These are phyloP conservation scores for Micoletzkya japonica DNA, from an alignment of 2,888 invertebrate species.

Conservation along the genomic window DNA sequence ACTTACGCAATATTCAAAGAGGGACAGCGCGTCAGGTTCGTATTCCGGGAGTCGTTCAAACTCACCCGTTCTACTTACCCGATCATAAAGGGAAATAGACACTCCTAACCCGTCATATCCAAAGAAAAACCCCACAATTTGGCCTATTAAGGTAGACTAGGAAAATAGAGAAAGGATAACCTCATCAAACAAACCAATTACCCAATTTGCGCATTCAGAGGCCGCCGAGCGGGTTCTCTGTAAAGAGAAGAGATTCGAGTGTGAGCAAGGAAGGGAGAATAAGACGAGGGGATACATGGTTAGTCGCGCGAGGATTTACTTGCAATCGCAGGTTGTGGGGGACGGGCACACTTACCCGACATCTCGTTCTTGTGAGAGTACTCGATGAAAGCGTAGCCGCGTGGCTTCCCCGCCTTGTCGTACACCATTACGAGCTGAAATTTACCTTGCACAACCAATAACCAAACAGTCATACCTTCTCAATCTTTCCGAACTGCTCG, in stretches of 20 bases:
- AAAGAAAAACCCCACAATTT: too few species aligned
- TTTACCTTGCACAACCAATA: neutral
- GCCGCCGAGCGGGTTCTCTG: slow-evolving; percentile 26
- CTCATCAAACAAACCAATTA: slow-evolving; percentile 28
- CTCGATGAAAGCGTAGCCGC: slow-evolving; percentile 99
- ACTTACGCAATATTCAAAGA: slow-evolving; percentile 1
- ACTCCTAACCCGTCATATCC: too few species aligned
- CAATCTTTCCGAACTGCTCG: slow-evolving; percentile 94
- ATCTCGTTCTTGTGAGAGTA: slow-evolving; percentile 98
- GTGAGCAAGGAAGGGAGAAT: slow-evolving; percentile 11
- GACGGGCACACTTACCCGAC: slow-evolving; percentile 83
- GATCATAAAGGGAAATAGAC: neutral
- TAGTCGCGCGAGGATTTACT: neutral
- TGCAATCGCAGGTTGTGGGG: neutral
- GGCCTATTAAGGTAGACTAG: too few species aligned
- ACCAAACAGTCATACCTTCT: slow-evolving; percentile 76
- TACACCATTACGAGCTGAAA: slow-evolving; percentile 72
- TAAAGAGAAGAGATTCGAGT: slow-evolving; percentile 25
- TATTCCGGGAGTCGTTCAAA: slow-evolving; percentile 20
- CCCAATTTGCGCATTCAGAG: slow-evolving; percentile 22
- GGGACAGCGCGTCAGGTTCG: neutral
- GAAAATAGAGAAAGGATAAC: too few species aligned
- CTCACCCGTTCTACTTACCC: slow-evolving; percentile 28
- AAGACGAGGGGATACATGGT: neutral
- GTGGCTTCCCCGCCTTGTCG: slow-evolving; percentile 78